Evolutionary conservation across 1,140 invertebrate genomes (phyloP).

Genomic region (Neodiprion fabricii): DNA sequence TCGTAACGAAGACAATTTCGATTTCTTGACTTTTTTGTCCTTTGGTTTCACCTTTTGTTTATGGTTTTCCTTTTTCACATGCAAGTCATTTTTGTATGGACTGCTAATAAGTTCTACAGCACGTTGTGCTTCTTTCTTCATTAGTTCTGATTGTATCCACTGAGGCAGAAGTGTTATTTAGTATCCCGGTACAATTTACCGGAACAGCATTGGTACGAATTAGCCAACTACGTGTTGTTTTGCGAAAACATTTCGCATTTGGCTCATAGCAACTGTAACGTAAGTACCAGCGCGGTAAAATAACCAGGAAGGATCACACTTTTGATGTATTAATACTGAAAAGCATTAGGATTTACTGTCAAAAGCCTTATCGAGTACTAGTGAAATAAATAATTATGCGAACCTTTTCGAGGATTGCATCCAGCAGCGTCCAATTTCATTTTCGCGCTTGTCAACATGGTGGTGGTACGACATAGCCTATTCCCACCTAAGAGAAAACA

Average conservation of each 20-base stretch:
- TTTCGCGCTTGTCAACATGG: background rate
- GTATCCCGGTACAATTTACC: no score
- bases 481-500: no score
- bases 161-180: background rate
- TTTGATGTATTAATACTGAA: background rate
- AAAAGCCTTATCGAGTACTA: background rate
- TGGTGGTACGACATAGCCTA: no score
- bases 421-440: background rate
- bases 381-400: no score
- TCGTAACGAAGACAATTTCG: background rate
- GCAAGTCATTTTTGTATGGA: background rate
- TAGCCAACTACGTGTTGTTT: background rate
- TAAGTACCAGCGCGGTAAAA: background rate
- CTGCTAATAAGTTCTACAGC: constrained; percentile 2
- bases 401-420: background rate
- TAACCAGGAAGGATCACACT: background rate
- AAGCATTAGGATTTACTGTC: background rate
- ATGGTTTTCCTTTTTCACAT: background rate
- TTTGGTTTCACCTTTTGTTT: background rate
- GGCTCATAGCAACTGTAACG: no score
- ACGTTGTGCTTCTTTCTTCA: background rate
- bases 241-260: background rate
- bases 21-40: background rate
- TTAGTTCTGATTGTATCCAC: background rate
- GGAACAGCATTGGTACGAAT: no score